Percentiles rank a stretch among this genome's conserved stretches.
Conservation (phyloP, 2,888 invertebrate species). For the Loripinus fragilis region DNA sequence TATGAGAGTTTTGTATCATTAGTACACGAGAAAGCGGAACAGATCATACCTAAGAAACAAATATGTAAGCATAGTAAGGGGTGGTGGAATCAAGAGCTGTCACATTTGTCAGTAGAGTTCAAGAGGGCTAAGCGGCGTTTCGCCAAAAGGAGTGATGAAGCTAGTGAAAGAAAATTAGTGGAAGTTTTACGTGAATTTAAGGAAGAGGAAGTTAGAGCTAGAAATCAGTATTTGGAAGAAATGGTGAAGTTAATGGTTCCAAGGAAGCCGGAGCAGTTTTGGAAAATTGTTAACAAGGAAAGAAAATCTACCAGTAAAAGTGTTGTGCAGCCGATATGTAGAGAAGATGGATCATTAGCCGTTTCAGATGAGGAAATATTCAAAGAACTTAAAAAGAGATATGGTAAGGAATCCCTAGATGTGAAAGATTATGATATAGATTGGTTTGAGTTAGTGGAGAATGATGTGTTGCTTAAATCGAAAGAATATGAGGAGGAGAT, state of each 20-base stretch:
- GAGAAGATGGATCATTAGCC: conserved; percentile 13
- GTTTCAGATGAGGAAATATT: conserved; percentile 22
- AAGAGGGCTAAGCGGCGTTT: conserved; percentile 19
- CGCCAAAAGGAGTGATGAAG: not conserved
- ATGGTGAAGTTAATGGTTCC: not conserved
- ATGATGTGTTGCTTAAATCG: not conserved
- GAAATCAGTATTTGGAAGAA: not conserved
- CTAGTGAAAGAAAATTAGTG: not conserved
- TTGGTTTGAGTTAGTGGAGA: conserved; percentile 10
- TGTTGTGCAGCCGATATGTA: conserved; percentile 18
- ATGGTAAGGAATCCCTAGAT: conserved; percentile 14
- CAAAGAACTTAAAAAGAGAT: not conserved
- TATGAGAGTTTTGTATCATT: conserved; percentile 6
- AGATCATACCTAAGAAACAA: conserved; percentile 18
- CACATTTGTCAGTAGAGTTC: not conserved
- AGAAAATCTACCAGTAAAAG: not conserved
- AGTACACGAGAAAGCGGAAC: not conserved
- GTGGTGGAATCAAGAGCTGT: conserved; percentile 7
- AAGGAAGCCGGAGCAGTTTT: conserved; percentile 11
- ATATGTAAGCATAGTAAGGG: conserved; percentile 28
- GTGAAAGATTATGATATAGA: conserved; percentile 7
- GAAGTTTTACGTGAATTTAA: not conserved
- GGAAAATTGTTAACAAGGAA: conserved; percentile 13
- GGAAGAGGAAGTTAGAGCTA: not conserved
- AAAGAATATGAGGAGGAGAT: not conserved